Conservation (phyloP, 2,888 invertebrate genomes). For the Ctenicera cuprea region DNA sequence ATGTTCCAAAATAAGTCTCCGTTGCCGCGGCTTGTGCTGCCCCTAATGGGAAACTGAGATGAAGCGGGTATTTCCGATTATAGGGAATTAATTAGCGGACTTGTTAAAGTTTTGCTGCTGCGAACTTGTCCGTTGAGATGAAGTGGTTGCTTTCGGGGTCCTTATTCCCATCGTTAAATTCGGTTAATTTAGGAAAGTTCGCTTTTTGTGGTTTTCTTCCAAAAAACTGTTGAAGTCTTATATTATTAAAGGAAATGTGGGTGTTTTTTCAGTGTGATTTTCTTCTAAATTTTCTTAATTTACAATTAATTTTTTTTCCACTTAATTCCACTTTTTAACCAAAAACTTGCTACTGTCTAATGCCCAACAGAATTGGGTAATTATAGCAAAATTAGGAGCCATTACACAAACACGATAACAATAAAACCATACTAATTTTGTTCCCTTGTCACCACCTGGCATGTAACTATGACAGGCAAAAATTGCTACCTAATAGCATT, state of each 20-base stretch:
- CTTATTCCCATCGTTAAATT: slow-evolving; percentile 3
- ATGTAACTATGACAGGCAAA: slow-evolving; percentile 3
- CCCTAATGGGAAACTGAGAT: slow-evolving; percentile 48
- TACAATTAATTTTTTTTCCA: too few species aligned
- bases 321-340: too few species aligned
- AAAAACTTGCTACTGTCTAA: too few species aligned
- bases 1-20: slow-evolving; percentile 68
- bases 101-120: slow-evolving; percentile 23
- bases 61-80: slow-evolving; percentile 47
- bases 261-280: too few species aligned
- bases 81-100: slow-evolving; percentile 45
- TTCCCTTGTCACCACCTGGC: slow-evolving; percentile 13
- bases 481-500: slow-evolving; percentile 24
- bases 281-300: too few species aligned
- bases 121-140: slow-evolving; percentile 25
- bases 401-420: not conserved
- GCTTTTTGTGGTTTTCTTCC: not conserved
- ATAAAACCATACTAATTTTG: not conserved
- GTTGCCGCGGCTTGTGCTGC: slow-evolving; percentile 54
- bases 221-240: too few species aligned
- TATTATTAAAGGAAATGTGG: too few species aligned
- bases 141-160: slow-evolving; percentile 7
- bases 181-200: not conserved
- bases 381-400: too few species aligned
- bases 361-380: too few species aligned